Base-by-base conservation (phyloP, 2,113 vertebrate genomes). In the Scortum barcoo region DNA sequence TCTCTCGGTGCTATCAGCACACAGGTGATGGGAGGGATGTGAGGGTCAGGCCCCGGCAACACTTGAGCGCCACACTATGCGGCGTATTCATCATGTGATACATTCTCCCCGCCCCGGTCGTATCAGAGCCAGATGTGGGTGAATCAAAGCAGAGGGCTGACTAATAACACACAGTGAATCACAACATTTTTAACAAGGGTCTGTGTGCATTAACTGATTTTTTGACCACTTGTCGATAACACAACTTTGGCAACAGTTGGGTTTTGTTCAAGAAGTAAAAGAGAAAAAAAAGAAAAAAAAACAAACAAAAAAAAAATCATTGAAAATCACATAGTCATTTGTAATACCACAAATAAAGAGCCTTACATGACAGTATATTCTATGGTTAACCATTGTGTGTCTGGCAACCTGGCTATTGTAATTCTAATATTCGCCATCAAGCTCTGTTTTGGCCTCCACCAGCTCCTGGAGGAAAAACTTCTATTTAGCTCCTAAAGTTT, bases 151-250 rank as follows among this genome's bases (percentile, higher is more conserved):
- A 81, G 85, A 66, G 51, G 85, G 70, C 48, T 89, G 89, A 91
- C 89, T 94, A 93, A 93, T 79, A 87, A 78, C 50, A 68, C 44
- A n/a, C 51, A 28, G 50, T 94, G 93, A 95, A 85, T 94, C 93
- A 94, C 56, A 65, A 14, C 72, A 62, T 83, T 86, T 17, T 66
- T 62, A 80, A 60, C 61, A 76, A 61, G 36, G n/a, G 56, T n/a
- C 30, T 73, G 53, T 53, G 72, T 70, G 60, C 22, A 38, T 19
- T 13, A 13, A 38, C 22, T 22, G 0, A 38, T 66, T 26, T 30
- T 48, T 46, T 28, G 14, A 58, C 9, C 42, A 48, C 16, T 19
- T 44, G n/a, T 13, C 26, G 65, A 26, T 17, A 68, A 50, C 28
- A 50, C 26, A 53, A 19, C 28, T 17, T 24, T 28, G 24, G 44